These are phyloP conservation scores for Tetraodon nigroviridis DNA, from an alignment of 2,113 vertebrate species.

Conservation along the genomic window DNA sequence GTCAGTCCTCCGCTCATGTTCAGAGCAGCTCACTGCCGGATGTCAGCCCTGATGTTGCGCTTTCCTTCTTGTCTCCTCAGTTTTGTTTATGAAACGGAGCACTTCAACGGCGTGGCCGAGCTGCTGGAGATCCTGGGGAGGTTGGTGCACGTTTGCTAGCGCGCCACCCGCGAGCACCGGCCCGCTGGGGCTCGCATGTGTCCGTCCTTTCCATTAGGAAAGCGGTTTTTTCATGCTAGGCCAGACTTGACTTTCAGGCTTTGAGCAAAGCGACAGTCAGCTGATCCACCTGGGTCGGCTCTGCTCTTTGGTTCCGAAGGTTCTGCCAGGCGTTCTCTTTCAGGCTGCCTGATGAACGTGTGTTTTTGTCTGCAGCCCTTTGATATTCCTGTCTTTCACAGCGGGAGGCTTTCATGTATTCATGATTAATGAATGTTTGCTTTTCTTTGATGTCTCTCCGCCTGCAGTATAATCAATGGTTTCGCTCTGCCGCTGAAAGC, in stretches of 20 bases:
- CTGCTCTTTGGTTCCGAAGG: too few relatives aligned
- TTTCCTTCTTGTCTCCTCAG: slow-evolving; percentile 57
- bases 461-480: slow-evolving; percentile 97
- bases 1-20: too few relatives aligned
- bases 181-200: too few relatives aligned
- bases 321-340: not conserved
- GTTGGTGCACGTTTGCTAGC: slow-evolving; percentile 64
- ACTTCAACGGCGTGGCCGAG: slow-evolving; percentile 99
- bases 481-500: slow-evolving; percentile 98
- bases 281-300: too few relatives aligned
- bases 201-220: too few relatives aligned
- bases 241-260: too few relatives aligned
- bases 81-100: slow-evolving; percentile 99
- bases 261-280: too few relatives aligned
- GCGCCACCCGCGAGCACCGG: too few relatives aligned
- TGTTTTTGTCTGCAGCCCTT: slow-evolving; percentile 15
- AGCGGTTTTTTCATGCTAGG: too few relatives aligned
- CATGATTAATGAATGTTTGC: slow-evolving; percentile 27
- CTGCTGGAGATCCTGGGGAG: slow-evolving; percentile 99
- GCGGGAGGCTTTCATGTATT: slow-evolving; percentile 25
- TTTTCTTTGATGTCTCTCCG: not conserved
- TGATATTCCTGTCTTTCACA: slow-evolving; percentile 23
- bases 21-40: too few relatives aligned
- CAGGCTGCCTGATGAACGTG: not conserved
- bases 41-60: too few relatives aligned